Evolutionary conservation across 2,113 vertebrate genomes (phyloP).

Genomic region (Penelope pileata): DNA sequence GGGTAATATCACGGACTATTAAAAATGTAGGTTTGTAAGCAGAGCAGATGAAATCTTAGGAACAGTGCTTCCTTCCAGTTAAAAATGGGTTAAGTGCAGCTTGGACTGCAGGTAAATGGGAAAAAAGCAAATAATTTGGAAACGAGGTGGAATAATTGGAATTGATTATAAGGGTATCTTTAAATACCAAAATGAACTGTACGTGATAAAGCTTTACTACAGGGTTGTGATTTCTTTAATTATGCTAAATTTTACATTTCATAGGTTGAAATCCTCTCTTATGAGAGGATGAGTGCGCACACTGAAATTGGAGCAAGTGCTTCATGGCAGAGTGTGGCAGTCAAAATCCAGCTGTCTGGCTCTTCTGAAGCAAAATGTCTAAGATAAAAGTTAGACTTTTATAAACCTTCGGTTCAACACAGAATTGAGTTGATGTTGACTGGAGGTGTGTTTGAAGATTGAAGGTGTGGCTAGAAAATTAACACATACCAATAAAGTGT

Average conservation of each 20-base stretch:
- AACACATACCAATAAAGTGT: background rate
- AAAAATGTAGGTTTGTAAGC: background rate
- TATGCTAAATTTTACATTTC: background rate
- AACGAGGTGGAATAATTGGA: conserved; percentile 31
- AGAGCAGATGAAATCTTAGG: background rate
- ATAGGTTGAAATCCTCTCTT: background rate
- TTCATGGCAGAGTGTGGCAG: background rate
- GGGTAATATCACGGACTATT: background rate
- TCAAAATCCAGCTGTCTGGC: background rate
- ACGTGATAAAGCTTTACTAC: conserved; percentile 18
- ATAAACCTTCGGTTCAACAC: background rate
- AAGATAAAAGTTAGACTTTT: background rate
- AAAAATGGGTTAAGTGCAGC: background rate
- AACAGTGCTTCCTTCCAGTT: background rate
- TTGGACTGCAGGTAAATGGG: background rate
- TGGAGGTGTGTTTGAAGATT: background rate
- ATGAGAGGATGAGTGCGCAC: background rate
- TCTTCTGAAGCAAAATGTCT: conserved; percentile 25
- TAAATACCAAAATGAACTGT: conserved; percentile 8
- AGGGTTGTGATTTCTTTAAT: background rate
- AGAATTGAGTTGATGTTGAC: background rate
- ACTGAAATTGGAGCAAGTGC: conserved; percentile 11
- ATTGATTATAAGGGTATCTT: conserved; percentile 25
- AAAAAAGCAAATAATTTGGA: conserved; percentile 9
- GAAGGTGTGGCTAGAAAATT: conserved; percentile 28